These are phyloP conservation scores for Leptinotarsa undecemlineata DNA, from an alignment of 1,140 invertebrate species.

Conservation along the genomic window DNA sequence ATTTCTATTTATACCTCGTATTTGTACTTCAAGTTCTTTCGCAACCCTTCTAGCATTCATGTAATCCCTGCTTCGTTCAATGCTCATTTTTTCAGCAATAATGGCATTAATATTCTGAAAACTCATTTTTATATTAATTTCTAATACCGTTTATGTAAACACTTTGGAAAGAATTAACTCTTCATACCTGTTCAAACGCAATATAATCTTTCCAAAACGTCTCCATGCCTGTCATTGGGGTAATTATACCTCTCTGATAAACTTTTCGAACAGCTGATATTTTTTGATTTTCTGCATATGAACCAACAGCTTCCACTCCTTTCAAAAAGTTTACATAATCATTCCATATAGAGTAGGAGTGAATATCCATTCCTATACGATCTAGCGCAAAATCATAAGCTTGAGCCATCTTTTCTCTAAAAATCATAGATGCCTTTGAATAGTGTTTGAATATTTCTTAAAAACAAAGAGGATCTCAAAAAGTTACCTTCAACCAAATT, in stretches of 20 bases:
- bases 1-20: slow-evolving; percentile 92
- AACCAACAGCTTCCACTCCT: slow-evolving; percentile 94
- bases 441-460: too few relatives aligned
- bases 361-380: slow-evolving; percentile 98
- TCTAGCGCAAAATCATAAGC: slow-evolving; percentile 99
- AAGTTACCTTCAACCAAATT: too few relatives aligned
- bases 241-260: slow-evolving; percentile 93
- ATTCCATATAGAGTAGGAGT: slow-evolving; percentile 94
- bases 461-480: too few relatives aligned
- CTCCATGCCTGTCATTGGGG: slow-evolving; percentile 97
- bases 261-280: slow-evolving; percentile 96
- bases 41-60: slow-evolving; percentile 97
- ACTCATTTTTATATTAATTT: slow-evolving; percentile 9
- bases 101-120: slow-evolving; percentile 85
- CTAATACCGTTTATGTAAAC: neutral
- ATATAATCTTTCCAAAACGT: slow-evolving; percentile 99
- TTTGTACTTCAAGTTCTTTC: slow-evolving; percentile 94
- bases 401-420: slow-evolving; percentile 98
- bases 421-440: slow-evolving; percentile 41
- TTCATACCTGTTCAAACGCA: slow-evolving; percentile 76
- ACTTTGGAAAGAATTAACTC: neutral
- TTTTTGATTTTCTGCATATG: slow-evolving; percentile 99
- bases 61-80: slow-evolving; percentile 82
- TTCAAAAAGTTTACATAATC: slow-evolving; percentile 99
- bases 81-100: slow-evolving; percentile 74